Conservation (phyloP, 2,113 vertebrate genomes). For the Caretta caretta region DNA sequence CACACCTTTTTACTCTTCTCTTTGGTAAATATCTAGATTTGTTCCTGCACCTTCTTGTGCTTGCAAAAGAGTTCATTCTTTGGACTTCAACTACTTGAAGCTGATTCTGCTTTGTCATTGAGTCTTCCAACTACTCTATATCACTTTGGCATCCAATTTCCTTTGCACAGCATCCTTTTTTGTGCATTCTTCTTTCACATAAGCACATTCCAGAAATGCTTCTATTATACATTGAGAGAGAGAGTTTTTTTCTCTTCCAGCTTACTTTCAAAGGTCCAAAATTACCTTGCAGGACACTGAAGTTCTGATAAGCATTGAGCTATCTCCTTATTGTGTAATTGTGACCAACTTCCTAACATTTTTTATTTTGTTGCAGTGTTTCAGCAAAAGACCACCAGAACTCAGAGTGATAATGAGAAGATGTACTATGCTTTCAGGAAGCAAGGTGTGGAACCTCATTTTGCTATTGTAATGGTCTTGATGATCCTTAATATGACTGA, state of each 20-base stretch:
- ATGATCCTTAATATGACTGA: constrained; percentile 3
- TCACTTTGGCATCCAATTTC: not conserved
- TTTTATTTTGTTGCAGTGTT: constrained; percentile 81
- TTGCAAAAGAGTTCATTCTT: not conserved
- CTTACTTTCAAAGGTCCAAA: not conserved
- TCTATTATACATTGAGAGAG: not conserved
- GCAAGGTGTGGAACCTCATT: constrained; percentile 75
- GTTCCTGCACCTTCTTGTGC: not conserved
- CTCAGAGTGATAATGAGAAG: constrained; percentile 68
- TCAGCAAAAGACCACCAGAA: constrained; percentile 81
- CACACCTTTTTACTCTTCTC: not conserved
- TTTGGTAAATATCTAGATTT: not conserved
- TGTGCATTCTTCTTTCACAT: not conserved
- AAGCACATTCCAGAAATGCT: not conserved
- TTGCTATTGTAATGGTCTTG: not conserved
- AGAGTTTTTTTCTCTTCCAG: not conserved
- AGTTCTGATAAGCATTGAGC: not conserved
- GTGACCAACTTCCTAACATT: not conserved
- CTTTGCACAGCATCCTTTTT: not conserved
- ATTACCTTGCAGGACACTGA: accelerated
- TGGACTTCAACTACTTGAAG: not conserved
- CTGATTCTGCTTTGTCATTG: not conserved
- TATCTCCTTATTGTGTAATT: not conserved
- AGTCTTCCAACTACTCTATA: not conserved
- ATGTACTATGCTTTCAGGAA: constrained; percentile 75